phyloP scores from a whole-genome alignment of 1,140 invertebrate genomes.

The Prorops nasuta region DNA sequence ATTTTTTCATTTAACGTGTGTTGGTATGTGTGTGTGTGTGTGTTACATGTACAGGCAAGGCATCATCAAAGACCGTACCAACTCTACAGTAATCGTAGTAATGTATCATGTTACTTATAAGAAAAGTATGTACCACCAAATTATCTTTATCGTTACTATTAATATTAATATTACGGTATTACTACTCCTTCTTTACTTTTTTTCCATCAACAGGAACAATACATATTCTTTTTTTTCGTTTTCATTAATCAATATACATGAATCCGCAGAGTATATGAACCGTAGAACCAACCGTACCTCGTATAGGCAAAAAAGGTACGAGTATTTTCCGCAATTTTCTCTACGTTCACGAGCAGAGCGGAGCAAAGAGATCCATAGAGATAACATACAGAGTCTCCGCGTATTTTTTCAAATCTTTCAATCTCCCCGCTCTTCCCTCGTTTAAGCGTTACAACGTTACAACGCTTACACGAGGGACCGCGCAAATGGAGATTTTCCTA shows the following conservation, averaged over 20 bases:
- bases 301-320: slow-evolving; percentile 23
- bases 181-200: slow-evolving; percentile 42
- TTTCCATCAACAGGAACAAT: slow-evolving; percentile 49
- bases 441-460: slow-evolving; percentile 5
- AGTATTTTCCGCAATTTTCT: slow-evolving; percentile 15
- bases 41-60: slow-evolving; percentile 57
- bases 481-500: too few relatives aligned
- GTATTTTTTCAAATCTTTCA: not conserved
- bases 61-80: slow-evolving; percentile 56
- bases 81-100: slow-evolving; percentile 52
- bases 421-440: slow-evolving; percentile 2
- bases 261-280: slow-evolving; percentile 50
- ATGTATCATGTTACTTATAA: slow-evolving; percentile 52
- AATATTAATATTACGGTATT: slow-evolving; percentile 44
- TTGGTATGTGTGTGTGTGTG: slow-evolving; percentile 33
- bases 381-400: too few relatives aligned
- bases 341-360: not conserved
- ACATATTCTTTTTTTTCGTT: slow-evolving; percentile 41
- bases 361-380: too few relatives aligned
- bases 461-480: too few relatives aligned
- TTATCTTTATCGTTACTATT: slow-evolving; percentile 48
- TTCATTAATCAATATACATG: slow-evolving; percentile 51
- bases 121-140: slow-evolving; percentile 55
- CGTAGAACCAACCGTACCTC: slow-evolving; percentile 34
- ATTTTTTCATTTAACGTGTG: slow-evolving; percentile 50